These are phyloP conservation scores for Threskiornis aethiopicus DNA, from an alignment of 2,797 vertebrate genomes.

Conservation along the genomic window DNA sequence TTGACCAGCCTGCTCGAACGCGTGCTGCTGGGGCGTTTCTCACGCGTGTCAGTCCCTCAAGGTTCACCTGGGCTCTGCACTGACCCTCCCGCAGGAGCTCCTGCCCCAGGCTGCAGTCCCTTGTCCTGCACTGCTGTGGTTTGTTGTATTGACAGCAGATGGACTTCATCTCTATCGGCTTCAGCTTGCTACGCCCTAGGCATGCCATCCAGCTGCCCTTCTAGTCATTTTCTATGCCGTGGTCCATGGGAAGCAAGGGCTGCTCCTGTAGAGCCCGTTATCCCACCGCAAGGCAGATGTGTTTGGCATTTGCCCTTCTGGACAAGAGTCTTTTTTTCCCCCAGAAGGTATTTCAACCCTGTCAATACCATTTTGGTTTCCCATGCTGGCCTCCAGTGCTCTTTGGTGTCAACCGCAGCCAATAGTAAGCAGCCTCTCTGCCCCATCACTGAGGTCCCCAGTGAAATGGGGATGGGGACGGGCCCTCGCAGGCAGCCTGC, in stretches of 20 bases:
- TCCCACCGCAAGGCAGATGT: not conserved
- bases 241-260: not conserved
- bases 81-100: not conserved
- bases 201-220: not conserved
- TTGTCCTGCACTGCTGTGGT: not conserved
- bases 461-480: not conserved
- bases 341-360: not conserved
- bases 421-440: not conserved
- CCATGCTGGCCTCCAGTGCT: not conserved
- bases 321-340: not conserved
- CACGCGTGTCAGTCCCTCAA: fast-evolving
- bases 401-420: not conserved
- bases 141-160: not conserved
- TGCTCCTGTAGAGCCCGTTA: not conserved
- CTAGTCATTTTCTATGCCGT: fast-evolving
- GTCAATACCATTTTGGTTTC: not conserved
- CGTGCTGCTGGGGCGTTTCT: fast-evolving
- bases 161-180: not conserved
- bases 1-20: fast-evolving
- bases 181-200: not conserved
- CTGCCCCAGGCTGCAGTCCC: not conserved
- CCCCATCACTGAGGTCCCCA: not conserved
- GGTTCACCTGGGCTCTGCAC: fast-evolving
- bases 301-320: not conserved
- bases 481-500: not conserved